Percentiles rank a stretch among this genome's conserved stretches.
These are phyloP conservation scores for Suricata suricatta DNA, from an alignment of 2,113 vertebrate genomes.

Conservation along the genomic window DNA sequence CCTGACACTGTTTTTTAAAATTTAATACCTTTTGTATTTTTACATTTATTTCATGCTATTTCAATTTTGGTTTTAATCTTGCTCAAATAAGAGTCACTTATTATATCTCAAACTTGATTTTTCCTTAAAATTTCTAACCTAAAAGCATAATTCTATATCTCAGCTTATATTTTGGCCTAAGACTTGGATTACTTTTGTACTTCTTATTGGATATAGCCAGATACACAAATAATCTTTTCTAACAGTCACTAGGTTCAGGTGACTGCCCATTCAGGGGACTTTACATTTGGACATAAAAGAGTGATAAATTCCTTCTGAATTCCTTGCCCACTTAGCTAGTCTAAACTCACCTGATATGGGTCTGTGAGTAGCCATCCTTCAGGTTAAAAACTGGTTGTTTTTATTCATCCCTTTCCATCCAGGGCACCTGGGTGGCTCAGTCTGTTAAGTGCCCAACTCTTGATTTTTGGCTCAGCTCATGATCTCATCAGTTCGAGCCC, in stretches of 20 bases:
- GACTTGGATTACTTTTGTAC: not conserved
- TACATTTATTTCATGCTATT: not conserved
- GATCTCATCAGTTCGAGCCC: too few relatives aligned
- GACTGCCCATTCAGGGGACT: not conserved
- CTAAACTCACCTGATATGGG: not conserved
- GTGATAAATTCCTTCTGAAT: not conserved
- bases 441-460: too few relatives aligned
- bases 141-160: not conserved
- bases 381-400: not conserved
- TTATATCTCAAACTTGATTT: not conserved
- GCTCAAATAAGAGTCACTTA: conserved; percentile 22
- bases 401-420: not conserved
- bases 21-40: not conserved
- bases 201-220: not conserved
- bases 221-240: not conserved
- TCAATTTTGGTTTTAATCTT: conserved; percentile 6
- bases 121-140: not conserved
- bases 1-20: not conserved
- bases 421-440: too few relatives aligned
- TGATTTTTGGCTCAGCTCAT: too few relatives aligned
- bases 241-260: not conserved
- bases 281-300: not conserved
- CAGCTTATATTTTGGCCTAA: not conserved
- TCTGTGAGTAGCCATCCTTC: not conserved
- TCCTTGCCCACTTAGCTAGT: not conserved